Conservation (phyloP, 2,113 vertebrate species). For the Podiceps cristatus region DNA sequence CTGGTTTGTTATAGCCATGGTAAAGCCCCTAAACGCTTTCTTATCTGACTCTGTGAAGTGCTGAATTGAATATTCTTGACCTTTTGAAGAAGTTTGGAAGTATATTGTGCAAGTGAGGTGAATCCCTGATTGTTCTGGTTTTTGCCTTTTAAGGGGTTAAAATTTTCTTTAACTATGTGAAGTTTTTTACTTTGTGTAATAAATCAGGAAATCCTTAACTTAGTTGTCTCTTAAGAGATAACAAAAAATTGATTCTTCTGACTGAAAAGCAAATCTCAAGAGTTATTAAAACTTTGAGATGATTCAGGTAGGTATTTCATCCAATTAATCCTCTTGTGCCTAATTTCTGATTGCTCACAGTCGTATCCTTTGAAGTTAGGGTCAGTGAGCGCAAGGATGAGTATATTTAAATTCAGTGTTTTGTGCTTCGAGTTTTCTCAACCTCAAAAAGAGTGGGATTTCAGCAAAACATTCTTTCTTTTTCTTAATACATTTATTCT, state of each 20-base stretch:
- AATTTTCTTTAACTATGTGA: neutral
- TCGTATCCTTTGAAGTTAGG: conserved; percentile 51
- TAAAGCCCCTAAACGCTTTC: conserved; percentile 29
- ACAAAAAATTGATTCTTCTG: conserved; percentile 47
- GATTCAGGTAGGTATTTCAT: conserved; percentile 57
- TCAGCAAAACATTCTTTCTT: neutral
- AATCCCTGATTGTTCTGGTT: neutral
- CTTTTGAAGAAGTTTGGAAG: neutral
- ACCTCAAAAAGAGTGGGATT: conserved; percentile 3
- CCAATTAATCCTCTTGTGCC: conserved; percentile 25
- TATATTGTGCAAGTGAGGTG: neutral
- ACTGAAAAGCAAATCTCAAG: conserved; percentile 43
- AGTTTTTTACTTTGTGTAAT: neutral
- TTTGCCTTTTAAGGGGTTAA: conserved; percentile 34
- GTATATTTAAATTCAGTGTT: neutral
- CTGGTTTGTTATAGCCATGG: neutral
- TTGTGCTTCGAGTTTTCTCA: neutral
- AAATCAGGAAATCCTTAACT: conserved; percentile 34
- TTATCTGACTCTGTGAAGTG: neutral
- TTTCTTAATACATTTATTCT: neutral
- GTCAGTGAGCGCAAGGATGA: neutral
- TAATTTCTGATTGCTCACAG: conserved; percentile 47
- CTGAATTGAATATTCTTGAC: neutral
- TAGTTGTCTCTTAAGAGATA: conserved; percentile 53
- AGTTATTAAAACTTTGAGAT: conserved; percentile 58